These are phyloP conservation scores for Drosophila hawaiiensis DNA, from an alignment of 2,888 invertebrate species.

Conservation along the genomic window DNA sequence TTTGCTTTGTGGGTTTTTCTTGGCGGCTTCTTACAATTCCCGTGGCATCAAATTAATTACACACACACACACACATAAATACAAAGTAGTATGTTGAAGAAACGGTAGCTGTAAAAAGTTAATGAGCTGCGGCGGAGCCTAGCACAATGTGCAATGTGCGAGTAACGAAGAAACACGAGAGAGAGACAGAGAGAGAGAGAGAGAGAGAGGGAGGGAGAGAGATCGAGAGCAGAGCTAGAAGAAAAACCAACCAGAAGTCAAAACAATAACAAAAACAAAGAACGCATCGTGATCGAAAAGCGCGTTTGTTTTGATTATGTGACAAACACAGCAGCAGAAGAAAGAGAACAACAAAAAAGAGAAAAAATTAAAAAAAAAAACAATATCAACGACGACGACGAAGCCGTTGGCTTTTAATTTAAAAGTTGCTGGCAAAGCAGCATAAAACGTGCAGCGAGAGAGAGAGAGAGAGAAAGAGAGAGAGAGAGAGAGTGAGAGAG, in stretches of 20 bases:
- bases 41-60: conserved; percentile 69
- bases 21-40: conserved; percentile 50
- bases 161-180: conserved; percentile 23
- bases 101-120: conserved; percentile 78
- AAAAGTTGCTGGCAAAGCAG: conserved; percentile 59
- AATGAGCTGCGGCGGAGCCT: conserved; percentile 47
- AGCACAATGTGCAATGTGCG: conserved; percentile 10
- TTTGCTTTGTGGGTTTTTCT: conserved; percentile 55
- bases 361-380: conserved; percentile 21
- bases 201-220: conserved; percentile 1
- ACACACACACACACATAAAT: conserved; percentile 2
- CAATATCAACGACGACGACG: conserved; percentile 22
- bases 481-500: conserved; percentile 3
- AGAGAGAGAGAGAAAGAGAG: conserved; percentile 18
- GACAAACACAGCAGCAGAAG: conserved; percentile 52
- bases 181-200: conserved; percentile 12
- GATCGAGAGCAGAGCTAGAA: conserved; percentile 23
- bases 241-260: conserved; percentile 49
- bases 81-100: conserved; percentile 12
- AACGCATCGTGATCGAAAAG: conserved; percentile 64
- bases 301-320: conserved; percentile 78
- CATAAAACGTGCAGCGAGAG: conserved; percentile 49
- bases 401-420: conserved; percentile 62
- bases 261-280: conserved; percentile 63
- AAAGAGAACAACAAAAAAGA: conserved; percentile 33